Percentiles rank a stretch among this genome's conserved stretches.
These are phyloP conservation scores for Conops quadrifasciatus DNA, from an alignment of 2,888 invertebrate species.

Conservation along the genomic window DNA sequence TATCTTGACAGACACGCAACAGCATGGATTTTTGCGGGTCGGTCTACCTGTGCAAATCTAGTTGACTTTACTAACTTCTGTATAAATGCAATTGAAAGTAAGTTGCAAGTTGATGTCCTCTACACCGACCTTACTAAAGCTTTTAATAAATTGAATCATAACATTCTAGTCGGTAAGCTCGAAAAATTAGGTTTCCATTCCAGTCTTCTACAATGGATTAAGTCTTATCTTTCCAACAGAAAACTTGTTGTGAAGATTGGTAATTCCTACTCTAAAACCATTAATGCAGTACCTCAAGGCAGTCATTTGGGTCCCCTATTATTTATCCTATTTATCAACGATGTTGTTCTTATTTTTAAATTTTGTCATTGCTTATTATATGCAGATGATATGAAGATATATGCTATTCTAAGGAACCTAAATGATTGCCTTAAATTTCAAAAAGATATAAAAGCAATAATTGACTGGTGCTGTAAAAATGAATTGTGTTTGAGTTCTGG, in stretches of 20 bases:
- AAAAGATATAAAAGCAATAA: too few species aligned
- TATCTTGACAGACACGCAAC: neutral
- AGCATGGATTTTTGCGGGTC: neutral
- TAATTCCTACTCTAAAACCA: slow-evolving; percentile 16
- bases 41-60: neutral
- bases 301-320: neutral
- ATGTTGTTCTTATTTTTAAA: neutral
- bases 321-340: slow-evolving; percentile 1
- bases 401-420: too few species aligned
- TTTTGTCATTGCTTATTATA: neutral
- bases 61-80: neutral
- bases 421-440: too few species aligned
- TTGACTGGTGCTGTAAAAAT: too few species aligned
- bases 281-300: slow-evolving; percentile 11
- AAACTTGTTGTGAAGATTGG: neutral
- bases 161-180: too few species aligned
- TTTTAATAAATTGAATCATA: too few species aligned
- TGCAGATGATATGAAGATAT: slow-evolving; percentile 5
- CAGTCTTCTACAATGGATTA: neutral
- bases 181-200: neutral
- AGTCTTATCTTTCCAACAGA: neutral
- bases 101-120: too few species aligned
- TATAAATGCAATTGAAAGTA: neutral
- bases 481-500: too few species aligned
- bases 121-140: too few species aligned